Base-by-base conservation (phyloP, 2,888 invertebrate genomes). In the Eupithecia subfuscata region DNA sequence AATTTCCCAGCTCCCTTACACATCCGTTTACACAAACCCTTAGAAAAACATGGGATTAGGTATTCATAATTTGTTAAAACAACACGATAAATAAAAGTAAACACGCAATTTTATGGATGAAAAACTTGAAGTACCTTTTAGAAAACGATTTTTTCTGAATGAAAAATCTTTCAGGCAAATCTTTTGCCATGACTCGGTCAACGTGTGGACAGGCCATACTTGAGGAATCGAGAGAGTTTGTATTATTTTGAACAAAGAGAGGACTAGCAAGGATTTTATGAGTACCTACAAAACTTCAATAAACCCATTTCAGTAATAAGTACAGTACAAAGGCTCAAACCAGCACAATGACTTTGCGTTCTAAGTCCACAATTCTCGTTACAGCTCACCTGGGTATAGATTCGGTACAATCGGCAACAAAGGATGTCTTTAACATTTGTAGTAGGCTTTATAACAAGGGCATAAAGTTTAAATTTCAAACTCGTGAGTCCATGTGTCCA, bases 291-390 rank as follows among this genome's bases (percentile, higher is more conserved):
- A 30, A 71, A 56, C 48, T 73, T 14, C 73, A 74, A 69, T 65
- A 56, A 73, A 71, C 18, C 69, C 65, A 52, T 75, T 68, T 48
- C 69, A 78, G 76, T 72, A 70, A 73, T 74, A 73, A 64, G 18
- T 37, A 60, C 56, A 77, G 73, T 79, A 85, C 84, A 85, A 87
- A 87, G 84, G 84, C 82, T 79, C 60, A 79, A 67, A 82, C 85
- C 83, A 84, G 79, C 80, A 80, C 82, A 85, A 87, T 89, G 88
- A 90, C 88, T 86, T 60, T 78, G 83, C 84, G 83, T 84, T 88
- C 86, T 83, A 84, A 86, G 83, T 83, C 67, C 81, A 85, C 84
- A 84, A 84, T 83, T 80, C 84, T 88, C 87, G 86, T 87, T 88
- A 85, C 81, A 78, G 79, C 80, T 79, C 89, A 85, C 88, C 81